A percentile compares a stretch with the other conserved stretches of the same genome.
phyloP scores from a whole-genome alignment of 2,888 invertebrate genomes.

The Chrysolina haemoptera region DNA sequence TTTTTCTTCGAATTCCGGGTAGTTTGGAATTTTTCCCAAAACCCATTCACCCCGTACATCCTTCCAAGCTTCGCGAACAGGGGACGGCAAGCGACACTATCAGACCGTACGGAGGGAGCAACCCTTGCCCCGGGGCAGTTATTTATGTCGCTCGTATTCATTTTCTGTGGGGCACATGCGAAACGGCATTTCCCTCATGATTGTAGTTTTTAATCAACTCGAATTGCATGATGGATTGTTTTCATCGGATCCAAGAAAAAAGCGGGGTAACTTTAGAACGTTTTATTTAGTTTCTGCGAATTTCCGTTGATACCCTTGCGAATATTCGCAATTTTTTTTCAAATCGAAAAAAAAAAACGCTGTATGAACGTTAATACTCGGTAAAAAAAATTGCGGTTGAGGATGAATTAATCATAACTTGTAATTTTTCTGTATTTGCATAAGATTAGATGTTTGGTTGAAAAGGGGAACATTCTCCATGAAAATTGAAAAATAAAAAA shows the following conservation, averaged over 20 bases:
- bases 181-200: conserved; percentile 1
- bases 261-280: background rate
- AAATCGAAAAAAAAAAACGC: too few species aligned
- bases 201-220: conserved; percentile 13
- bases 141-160: conserved; percentile 12
- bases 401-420: too few species aligned
- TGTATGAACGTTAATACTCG: too few species aligned
- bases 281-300: too few species aligned
- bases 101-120: background rate
- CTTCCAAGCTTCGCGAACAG: background rate
- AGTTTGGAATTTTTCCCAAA: background rate
- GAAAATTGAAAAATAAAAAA: too few species aligned
- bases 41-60: background rate
- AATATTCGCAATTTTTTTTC: too few species aligned
- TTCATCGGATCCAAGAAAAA: background rate
- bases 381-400: too few species aligned
- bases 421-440: too few species aligned
- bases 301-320: too few species aligned
- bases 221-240: conserved; percentile 19
- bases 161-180: background rate
- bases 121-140: conserved; percentile 8
- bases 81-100: background rate
- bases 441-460: too few species aligned
- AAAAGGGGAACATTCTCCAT: too few species aligned
- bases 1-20: too few species aligned